Percentiles rank a stretch among this genome's conserved stretches.
phyloP scores from a whole-genome alignment of 2,113 vertebrate species.

The Crotalus helleri region DNA sequence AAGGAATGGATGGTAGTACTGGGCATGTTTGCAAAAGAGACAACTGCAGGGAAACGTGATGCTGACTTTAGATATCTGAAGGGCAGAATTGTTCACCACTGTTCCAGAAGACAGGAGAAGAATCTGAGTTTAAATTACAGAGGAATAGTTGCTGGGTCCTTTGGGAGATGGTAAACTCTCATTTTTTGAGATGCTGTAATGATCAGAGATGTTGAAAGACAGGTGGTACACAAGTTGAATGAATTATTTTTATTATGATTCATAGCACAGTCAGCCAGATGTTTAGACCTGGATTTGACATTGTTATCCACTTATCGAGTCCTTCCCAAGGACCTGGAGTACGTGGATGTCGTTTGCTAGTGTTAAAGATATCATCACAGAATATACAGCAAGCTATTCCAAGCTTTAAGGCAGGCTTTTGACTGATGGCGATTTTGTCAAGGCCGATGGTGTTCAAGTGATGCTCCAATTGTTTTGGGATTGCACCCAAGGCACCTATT shows the following conservation, averaged over 20 bases:
- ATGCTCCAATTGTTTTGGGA: no score
- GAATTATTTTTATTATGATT: background rate
- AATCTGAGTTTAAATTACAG: background rate
- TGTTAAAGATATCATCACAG: no score
- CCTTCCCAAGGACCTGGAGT: no score
- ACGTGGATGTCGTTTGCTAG: no score
- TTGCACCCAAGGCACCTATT: background rate
- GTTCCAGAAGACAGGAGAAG: background rate
- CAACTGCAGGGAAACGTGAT: background rate
- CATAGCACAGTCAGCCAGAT: no score
- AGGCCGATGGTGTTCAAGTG: no score
- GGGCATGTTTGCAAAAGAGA: background rate
- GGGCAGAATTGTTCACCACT: background rate
- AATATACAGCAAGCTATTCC: no score
- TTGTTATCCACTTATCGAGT: no score
- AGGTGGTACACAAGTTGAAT: background rate
- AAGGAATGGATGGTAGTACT: background rate
- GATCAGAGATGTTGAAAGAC: background rate
- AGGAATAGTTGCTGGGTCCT: background rate
- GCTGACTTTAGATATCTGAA: background rate
- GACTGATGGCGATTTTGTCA: no score
- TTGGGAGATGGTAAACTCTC: background rate
- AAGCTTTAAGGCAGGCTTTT: no score
- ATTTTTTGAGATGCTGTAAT: background rate
- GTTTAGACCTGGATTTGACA: no score